Evolutionary conservation across 2,113 vertebrate species (phyloP).

Genomic region (Elgaria multicarinata): DNA sequence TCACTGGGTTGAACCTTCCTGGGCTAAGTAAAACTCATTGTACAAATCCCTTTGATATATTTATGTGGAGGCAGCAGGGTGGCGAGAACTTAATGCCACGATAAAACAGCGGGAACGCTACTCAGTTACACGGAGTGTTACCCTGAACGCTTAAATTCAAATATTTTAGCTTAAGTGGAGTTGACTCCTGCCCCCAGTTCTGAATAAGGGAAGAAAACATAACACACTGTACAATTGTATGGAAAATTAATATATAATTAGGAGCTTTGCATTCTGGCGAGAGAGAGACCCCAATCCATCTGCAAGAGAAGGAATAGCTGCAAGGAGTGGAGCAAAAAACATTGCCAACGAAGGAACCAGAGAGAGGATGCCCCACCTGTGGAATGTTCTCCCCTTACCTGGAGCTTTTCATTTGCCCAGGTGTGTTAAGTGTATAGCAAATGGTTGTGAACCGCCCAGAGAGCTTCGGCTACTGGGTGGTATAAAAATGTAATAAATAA

Average conservation of each 20-base stretch:
- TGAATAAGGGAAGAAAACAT: neutral
- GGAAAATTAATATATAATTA: neutral
- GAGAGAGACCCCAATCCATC: no score
- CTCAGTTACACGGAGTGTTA: neutral
- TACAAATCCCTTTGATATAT: neutral
- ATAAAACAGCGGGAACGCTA: conserved; percentile 41
- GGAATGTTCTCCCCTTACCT: no score
- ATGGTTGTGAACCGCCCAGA: no score
- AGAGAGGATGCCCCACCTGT: no score
- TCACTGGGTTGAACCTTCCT: conserved; percentile 26
- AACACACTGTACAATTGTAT: neutral
- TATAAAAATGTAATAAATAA: no score
- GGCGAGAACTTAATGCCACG: neutral
- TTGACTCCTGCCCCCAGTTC: neutral
- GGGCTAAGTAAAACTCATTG: conserved; percentile 26
- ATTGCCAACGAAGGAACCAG: no score
- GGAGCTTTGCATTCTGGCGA: neutral
- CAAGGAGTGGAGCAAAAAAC: no score
- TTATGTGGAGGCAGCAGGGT: conserved; percentile 8
- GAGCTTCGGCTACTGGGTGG: no score
- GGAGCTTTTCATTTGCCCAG: no score
- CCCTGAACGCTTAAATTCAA: neutral
- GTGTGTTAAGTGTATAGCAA: no score
- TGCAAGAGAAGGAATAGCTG: no score
- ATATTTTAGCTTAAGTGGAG: neutral